Percentiles rank a stretch among this genome's conserved stretches.
phyloP scores from a whole-genome alignment of 1,140 invertebrate species.

The Drosophila nannoptera region DNA sequence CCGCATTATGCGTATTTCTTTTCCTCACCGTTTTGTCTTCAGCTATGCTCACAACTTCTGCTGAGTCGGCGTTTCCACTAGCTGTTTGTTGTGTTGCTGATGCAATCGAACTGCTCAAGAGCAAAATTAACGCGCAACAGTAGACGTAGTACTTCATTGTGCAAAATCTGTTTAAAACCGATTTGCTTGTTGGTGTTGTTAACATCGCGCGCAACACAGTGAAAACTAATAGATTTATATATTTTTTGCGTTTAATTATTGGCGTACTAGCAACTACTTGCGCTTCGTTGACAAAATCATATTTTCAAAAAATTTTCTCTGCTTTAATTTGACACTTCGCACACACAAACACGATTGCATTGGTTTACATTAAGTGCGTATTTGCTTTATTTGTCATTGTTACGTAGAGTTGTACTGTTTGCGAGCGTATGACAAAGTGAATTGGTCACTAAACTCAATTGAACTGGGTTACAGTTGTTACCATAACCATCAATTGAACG shows the following conservation, averaged over 20 bases:
- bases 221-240: conserved; percentile 22
- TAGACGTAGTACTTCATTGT: conserved; percentile 67
- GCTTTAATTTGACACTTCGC: conserved; percentile 25
- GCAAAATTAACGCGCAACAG: conserved; percentile 69
- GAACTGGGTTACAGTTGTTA: conserved; percentile 7
- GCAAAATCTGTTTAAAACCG: conserved; percentile 37
- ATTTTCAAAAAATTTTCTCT: conserved; percentile 37
- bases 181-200: conserved; percentile 28
- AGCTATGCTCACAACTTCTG: conserved; percentile 66
- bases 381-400: conserved; percentile 48
- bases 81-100: conserved; percentile 57
- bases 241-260: conserved; percentile 32
- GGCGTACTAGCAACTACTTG: conserved; percentile 43
- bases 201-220: conserved; percentile 20
- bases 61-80: conserved; percentile 56
- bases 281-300: conserved; percentile 47
- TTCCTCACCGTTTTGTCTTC: conserved; percentile 55
- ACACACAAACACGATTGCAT: conserved; percentile 13
- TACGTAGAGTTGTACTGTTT: conserved; percentile 35
- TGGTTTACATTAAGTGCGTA: conserved; percentile 45
- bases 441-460: conserved; percentile 5
- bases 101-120: conserved; percentile 66
- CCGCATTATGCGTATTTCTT: conserved; percentile 11
- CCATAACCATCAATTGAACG: neutral
- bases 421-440: conserved; percentile 12